These are phyloP conservation scores for Galleria mellonella DNA, from an alignment of 1,140 invertebrate species.

Conservation along the genomic window DNA sequence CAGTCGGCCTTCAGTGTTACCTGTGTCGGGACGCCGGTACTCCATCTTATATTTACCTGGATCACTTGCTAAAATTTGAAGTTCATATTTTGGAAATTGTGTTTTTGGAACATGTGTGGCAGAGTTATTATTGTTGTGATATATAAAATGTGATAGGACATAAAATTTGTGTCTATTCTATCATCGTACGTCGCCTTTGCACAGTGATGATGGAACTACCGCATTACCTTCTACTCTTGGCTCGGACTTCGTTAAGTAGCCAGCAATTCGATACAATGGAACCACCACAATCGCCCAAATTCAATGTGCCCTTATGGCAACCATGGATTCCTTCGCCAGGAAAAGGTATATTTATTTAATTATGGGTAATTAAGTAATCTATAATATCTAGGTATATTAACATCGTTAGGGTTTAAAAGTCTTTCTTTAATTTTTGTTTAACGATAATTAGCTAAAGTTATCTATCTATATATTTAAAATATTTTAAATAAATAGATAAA, in stretches of 20 bases:
- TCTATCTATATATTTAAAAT: no score
- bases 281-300: conserved; percentile 71
- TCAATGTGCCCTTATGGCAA: conserved; percentile 70
- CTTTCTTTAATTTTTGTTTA: no score
- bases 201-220: conserved; percentile 68
- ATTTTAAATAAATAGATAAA: no score
- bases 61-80: conserved; percentile 18
- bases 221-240: conserved; percentile 57
- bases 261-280: conserved; percentile 55
- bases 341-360: conserved; percentile 36
- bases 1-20: conserved; percentile 73
- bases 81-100: background rate
- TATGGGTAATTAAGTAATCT: no score
- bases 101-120: no score
- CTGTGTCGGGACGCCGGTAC: conserved; percentile 63
- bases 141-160: conserved; percentile 17
- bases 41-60: conserved; percentile 37
- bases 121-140: conserved; percentile 1
- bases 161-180: conserved; percentile 18
- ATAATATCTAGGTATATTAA: no score
- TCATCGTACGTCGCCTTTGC: conserved; percentile 13
- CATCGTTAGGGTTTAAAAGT: no score
- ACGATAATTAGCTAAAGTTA: no score
- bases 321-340: conserved; percentile 60
- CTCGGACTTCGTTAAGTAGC: conserved; percentile 42